Conservation (phyloP, 2,797 vertebrate species). For the Brotula barbata region DNA sequence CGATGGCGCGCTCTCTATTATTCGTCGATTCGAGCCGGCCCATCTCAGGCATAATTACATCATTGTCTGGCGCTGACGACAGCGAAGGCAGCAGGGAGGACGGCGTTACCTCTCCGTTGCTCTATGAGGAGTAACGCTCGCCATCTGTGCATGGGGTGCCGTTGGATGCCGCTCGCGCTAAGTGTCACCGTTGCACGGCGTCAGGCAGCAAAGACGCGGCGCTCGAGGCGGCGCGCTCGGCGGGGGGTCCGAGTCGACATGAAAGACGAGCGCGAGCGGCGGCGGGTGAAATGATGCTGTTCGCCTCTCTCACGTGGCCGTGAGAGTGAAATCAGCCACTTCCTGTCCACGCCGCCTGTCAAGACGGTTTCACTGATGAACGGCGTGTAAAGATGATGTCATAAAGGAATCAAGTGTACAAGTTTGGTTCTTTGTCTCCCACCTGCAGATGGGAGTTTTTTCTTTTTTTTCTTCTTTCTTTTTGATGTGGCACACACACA, state of each 20-base stretch:
- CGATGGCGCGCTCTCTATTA: conserved; percentile 1
- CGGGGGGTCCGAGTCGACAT: conserved; percentile 36
- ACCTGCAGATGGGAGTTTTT: no score
- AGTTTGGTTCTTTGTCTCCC: no score
- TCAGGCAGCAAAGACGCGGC: conserved; percentile 46
- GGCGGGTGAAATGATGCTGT: conserved; percentile 32
- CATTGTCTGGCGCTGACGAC: conserved; percentile 20
- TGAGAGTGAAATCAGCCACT: no score
- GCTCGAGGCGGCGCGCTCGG: conserved; percentile 27
- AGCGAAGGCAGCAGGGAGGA: conserved; percentile 36
- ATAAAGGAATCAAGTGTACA: no score
- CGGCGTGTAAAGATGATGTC: no score
- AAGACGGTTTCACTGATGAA: no score
- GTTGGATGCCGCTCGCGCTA: conserved; percentile 36
- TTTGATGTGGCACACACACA: no score
- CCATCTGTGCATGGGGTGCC: conserved; percentile 55
- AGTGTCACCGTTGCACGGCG: conserved; percentile 29
- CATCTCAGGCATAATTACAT: conserved; percentile 7
- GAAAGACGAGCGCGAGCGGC: conserved; percentile 32
- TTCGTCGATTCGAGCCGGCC: not conserved
- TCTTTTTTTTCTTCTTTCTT: no score
- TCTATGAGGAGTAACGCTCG: conserved; percentile 46
- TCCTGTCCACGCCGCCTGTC: no score
- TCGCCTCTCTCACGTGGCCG: no score
- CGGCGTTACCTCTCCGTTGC: conserved; percentile 42